Evolutionary conservation across 2,797 vertebrate species (phyloP), one percentile per base, ranked within the genome.

Genomic region (Acropternis orthonyx): DNA sequence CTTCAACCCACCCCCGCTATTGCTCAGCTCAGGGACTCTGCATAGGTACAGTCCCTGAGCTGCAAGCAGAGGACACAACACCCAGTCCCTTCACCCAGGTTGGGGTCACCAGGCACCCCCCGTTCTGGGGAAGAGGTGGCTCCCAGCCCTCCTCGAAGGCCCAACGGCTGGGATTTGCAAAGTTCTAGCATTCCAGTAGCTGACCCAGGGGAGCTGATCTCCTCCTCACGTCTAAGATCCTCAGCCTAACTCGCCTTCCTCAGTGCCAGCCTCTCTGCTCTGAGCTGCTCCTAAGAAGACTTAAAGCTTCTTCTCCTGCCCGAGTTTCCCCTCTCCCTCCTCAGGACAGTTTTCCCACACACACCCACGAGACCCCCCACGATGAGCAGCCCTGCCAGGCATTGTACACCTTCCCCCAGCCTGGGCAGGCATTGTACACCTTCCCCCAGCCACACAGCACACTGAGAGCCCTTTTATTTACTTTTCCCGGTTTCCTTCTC

Each of bases 211-310:
- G 43, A 89, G 41, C 5, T 86, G 66, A 94, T 89, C 85, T 80
- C 46, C 32, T 74, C 71, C 78, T 94, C 61, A 62, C 8, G 0
- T 91, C 92, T 68, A 80, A 73, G 97, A 94, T 76, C 76, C 92
- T 52, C 85, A 86, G 81, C n/a, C 67, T 75, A 91, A 79, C 67
- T 86, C 22, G 8, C 4, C 4, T 89, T 95, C 91, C 84, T 51
- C 62, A 4, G 17, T 6, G 7, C 86, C 56, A 66, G 78, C 32
- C 39, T 61, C 28, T 71, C 58, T 0, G 0, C 27, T 69, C 80
- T 23, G 63, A 96, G 83, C 89, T 5, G 11, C 49, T 85, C 62
- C 62, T 51, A 75, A 82, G 78, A 84, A 95, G 54, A 22, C 69
- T 71, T 71, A 71, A 85, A 67, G 55, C 74, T 83, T 3, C 39